These are phyloP conservation scores for Cataglyphis altisquamis DNA, from an alignment of 2,888 invertebrate genomes.

Conservation along the genomic window DNA sequence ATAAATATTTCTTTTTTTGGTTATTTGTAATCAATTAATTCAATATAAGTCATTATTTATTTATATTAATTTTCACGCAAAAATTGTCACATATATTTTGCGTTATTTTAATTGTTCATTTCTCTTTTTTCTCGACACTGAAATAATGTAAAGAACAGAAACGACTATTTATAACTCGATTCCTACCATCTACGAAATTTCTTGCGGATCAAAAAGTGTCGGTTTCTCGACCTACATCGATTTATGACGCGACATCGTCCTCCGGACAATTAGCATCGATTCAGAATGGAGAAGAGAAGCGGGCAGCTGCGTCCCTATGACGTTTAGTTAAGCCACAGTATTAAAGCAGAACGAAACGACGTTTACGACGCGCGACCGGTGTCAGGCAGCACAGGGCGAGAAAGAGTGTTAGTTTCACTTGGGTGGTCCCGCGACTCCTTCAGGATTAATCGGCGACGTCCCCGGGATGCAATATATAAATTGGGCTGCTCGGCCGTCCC, in stretches of 20 bases:
- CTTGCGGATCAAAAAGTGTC: not conserved
- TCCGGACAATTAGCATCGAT: slow-evolving; percentile 65
- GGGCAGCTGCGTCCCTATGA: slow-evolving; percentile 64
- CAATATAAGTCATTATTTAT: not conserved
- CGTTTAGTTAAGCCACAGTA: slow-evolving; percentile 75
- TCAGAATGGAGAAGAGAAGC: slow-evolving; percentile 32
- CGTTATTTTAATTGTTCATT: not conserved
- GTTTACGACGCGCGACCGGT: slow-evolving; percentile 82
- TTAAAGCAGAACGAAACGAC: slow-evolving; percentile 78
- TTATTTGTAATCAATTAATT: slow-evolving; percentile 16
- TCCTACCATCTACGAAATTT: not conserved
- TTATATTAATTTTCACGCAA: slow-evolving; percentile 10
- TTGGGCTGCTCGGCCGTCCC: slow-evolving; percentile 79
- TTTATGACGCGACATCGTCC: slow-evolving; percentile 21
- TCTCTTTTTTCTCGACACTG: not conserved
- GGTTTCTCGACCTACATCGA: not conserved
- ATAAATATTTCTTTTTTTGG: not conserved
- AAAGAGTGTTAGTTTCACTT: slow-evolving; percentile 84
- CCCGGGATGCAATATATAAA: slow-evolving; percentile 84
- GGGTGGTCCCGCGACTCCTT: slow-evolving; percentile 84
- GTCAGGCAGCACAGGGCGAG: slow-evolving; percentile 75
- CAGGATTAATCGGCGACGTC: slow-evolving; percentile 85
- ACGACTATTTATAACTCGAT: not conserved
- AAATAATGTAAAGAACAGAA: not conserved
- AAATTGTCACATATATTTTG: not conserved